These are phyloP conservation scores for Colinus virginianus DNA, from an alignment of 2,113 vertebrate genomes.

Conservation along the genomic window DNA sequence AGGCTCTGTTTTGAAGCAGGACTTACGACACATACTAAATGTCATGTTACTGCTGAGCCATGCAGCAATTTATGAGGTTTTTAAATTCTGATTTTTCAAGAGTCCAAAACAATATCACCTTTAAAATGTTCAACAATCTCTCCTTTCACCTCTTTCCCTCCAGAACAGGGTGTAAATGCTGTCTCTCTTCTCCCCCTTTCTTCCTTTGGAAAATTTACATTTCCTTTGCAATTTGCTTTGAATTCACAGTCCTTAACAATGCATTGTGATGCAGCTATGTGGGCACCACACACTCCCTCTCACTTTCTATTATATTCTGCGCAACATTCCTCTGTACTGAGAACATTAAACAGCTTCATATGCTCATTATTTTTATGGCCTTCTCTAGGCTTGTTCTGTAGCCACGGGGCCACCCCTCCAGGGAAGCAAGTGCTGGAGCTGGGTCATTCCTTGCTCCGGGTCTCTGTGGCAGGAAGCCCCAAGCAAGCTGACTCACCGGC, in stretches of 20 bases:
- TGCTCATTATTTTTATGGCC: neutral
- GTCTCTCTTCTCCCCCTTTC: neutral
- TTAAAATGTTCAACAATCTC: neutral
- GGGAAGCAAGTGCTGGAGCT: neutral
- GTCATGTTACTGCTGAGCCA: slow-evolving; percentile 1
- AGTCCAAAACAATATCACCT: neutral
- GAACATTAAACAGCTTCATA: neutral
- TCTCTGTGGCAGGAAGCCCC: neutral
- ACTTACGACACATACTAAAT: neutral
- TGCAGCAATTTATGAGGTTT: neutral
- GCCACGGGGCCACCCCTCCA: neutral
- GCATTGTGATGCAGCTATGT: neutral
- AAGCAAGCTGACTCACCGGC: neutral
- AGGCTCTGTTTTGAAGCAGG: slow-evolving; percentile 35
- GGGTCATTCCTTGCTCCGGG: neutral
- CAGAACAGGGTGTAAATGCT: neutral
- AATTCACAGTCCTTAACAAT: neutral
- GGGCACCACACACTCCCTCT: neutral
- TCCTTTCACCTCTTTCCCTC: neutral
- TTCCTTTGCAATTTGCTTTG: neutral
- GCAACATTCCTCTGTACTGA: neutral
- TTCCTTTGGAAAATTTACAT: neutral
- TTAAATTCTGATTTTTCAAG: slow-evolving; percentile 5
- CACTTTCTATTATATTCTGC: neutral
- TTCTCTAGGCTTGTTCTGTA: neutral